Evolutionary conservation across 2,888 invertebrate genomes (phyloP).

Genomic region (Drosophila formosana): DNA sequence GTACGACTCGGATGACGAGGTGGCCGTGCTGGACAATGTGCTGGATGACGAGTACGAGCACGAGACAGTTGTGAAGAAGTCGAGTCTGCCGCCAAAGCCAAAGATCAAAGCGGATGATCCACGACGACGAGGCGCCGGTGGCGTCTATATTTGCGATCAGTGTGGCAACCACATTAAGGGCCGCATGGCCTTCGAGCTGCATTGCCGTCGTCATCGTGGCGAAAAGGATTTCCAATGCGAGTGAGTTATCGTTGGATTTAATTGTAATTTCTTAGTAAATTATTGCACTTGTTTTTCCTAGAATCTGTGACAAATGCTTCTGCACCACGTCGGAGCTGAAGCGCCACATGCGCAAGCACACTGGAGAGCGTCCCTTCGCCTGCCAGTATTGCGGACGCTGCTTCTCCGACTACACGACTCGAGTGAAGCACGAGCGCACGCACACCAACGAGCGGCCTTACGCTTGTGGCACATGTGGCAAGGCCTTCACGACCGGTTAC

Average conservation of each 20-base stretch:
- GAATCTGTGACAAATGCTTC: conserved; percentile 71
- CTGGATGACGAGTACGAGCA: conserved; percentile 67
- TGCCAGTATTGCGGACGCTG: conserved; percentile 74
- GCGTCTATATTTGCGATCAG: conserved; percentile 71
- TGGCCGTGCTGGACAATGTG: conserved; percentile 68
- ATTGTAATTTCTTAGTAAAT: not conserved
- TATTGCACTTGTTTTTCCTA: conserved; percentile 6
- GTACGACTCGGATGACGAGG: conserved; percentile 71
- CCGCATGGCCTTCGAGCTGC: conserved; percentile 72
- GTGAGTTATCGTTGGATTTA: conserved; percentile 34
- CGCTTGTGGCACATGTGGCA: conserved; percentile 71
- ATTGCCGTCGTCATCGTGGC: conserved; percentile 73
- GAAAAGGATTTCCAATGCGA: conserved; percentile 76
- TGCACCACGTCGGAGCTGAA: conserved; percentile 75
- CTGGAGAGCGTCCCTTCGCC: conserved; percentile 72
- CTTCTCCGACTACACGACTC: conserved; percentile 69
- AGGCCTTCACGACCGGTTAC: conserved; percentile 75
- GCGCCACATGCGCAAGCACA: conserved; percentile 75
- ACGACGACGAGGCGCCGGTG: conserved; percentile 66
- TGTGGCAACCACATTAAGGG: conserved; percentile 73
- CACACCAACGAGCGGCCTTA: conserved; percentile 80
- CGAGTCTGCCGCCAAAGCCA: conserved; percentile 71
- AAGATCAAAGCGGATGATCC: conserved; percentile 67
- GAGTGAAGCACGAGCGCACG: conserved; percentile 73
- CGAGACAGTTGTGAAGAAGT: conserved; percentile 71